Evolutionary conservation across 2,888 invertebrate genomes (phyloP).

Genomic region (Cryptus viduatorius): DNA sequence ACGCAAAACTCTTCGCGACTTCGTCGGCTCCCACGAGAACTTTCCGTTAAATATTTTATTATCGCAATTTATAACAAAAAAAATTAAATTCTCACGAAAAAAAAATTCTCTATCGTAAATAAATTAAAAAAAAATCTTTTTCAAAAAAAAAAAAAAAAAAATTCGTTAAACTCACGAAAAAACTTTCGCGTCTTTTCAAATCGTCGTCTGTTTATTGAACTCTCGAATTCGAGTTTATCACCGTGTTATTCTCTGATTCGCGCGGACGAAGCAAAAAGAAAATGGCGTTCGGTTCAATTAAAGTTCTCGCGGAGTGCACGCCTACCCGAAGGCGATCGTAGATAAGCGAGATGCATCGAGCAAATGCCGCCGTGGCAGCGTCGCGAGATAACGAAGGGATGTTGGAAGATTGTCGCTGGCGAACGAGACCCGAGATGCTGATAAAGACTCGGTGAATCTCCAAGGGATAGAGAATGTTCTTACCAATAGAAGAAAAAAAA

Average conservation of each 20-base stretch:
- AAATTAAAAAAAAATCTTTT: too few relatives aligned
- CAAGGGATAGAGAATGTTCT: not conserved
- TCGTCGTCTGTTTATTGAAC: too few relatives aligned
- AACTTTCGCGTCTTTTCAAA: too few relatives aligned
- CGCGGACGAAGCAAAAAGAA: constrained; percentile 20
- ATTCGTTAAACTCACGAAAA: too few relatives aligned
- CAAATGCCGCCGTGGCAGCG: constrained; percentile 19
- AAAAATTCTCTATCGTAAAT: not conserved
- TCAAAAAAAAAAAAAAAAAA: too few relatives aligned
- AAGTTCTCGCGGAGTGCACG: constrained; percentile 56
- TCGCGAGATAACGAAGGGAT: constrained; percentile 57
- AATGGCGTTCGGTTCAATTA: constrained; percentile 71
- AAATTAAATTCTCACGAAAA: not conserved
- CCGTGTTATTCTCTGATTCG: constrained; percentile 12
- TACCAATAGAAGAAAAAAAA: not conserved
- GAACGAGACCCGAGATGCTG: constrained; percentile 29
- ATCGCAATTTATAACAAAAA: not conserved
- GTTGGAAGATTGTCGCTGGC: constrained; percentile 31
- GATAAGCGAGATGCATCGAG: constrained; percentile 63
- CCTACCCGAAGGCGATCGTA: constrained; percentile 63
- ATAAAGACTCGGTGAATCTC: constrained; percentile 42
- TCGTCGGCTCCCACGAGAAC: not conserved
- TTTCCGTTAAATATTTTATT: not conserved
- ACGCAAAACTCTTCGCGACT: constrained; percentile 10
- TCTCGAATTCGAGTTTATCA: constrained; percentile 13